Evolutionary conservation across 2,888 invertebrate genomes (phyloP).

Genomic region (Cinara cedri): DNA sequence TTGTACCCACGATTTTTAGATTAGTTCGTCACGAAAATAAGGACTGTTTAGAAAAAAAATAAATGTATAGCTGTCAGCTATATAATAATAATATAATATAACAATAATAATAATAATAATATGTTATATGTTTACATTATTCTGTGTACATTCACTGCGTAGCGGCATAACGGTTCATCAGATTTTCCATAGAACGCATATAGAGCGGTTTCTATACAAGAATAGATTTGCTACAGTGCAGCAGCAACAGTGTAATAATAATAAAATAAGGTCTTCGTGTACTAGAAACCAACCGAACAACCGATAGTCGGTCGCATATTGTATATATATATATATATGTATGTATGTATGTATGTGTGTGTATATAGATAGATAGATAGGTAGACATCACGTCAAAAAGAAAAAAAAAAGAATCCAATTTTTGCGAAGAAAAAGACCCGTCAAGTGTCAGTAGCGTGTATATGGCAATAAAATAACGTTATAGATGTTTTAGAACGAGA

Average conservation of each 20-base stretch:
- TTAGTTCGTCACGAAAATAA: slow-evolving; percentile 29
- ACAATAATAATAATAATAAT: slow-evolving; percentile 6
- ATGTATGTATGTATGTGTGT: no score
- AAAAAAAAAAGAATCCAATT: slow-evolving; percentile 18
- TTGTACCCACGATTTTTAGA: slow-evolving; percentile 21
- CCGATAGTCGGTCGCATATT: neutral
- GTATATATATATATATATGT: no score
- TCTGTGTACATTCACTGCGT: slow-evolving; percentile 22
- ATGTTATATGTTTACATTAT: slow-evolving; percentile 49
- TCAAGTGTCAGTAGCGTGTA: neutral
- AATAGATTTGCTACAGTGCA: slow-evolving; percentile 40
- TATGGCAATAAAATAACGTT: neutral
- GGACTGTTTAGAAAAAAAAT: neutral
- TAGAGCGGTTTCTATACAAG: slow-evolving; percentile 32
- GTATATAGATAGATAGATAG: no score
- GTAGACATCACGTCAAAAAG: slow-evolving; percentile 20
- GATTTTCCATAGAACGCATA: neutral
- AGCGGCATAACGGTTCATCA: slow-evolving; percentile 29
- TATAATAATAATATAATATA: neutral
- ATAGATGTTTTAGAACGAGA: no score
- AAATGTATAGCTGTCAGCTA: slow-evolving; percentile 18
- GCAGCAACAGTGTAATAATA: no score
- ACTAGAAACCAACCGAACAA: slow-evolving; percentile 16
- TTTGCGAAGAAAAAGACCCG: slow-evolving; percentile 22
- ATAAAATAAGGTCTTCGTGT: slow-evolving; percentile 44